Evolutionary conservation across 2,113 vertebrate species (phyloP).

Genomic region (Dermatemys mawii): DNA sequence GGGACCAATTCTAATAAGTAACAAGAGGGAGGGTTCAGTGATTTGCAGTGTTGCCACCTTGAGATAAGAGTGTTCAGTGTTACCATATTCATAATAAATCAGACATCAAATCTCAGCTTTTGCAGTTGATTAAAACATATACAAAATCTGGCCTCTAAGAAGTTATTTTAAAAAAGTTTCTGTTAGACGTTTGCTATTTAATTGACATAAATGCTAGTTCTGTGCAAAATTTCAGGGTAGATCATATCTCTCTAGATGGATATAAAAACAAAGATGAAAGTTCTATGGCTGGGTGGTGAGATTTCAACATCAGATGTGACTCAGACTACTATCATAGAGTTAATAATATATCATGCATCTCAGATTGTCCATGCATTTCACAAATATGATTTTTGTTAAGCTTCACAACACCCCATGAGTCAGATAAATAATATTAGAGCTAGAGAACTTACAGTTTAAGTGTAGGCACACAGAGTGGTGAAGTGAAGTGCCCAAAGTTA

Average conservation of each 20-base stretch:
- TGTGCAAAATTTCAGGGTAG: not conserved
- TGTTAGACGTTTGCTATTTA: not conserved
- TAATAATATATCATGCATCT: not conserved
- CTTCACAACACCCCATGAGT: not conserved
- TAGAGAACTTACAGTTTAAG: not conserved
- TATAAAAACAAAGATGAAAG: not conserved
- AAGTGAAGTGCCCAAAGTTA: not conserved
- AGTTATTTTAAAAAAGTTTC: not conserved
- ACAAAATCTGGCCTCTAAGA: not conserved
- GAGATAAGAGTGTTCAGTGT: not conserved
- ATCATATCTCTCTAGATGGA: not conserved
- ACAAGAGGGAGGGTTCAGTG: not conserved
- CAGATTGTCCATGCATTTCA: not conserved
- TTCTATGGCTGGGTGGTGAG: not conserved
- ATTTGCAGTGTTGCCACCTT: not conserved
- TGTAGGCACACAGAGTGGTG: not conserved
- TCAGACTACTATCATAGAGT: not conserved
- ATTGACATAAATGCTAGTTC: not conserved
- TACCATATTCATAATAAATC: rapidly evolving
- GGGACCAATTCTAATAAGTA: conserved; percentile 13
- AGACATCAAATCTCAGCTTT: not conserved
- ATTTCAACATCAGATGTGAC: not conserved
- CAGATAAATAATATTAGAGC: not conserved
- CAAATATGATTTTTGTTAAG: not conserved
- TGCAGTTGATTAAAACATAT: not conserved